Percentiles rank a stretch among this genome's conserved stretches.
Evolutionary conservation across 2,888 invertebrate genomes (phyloP).

Genomic region (Argyresthia goedartella): DNA sequence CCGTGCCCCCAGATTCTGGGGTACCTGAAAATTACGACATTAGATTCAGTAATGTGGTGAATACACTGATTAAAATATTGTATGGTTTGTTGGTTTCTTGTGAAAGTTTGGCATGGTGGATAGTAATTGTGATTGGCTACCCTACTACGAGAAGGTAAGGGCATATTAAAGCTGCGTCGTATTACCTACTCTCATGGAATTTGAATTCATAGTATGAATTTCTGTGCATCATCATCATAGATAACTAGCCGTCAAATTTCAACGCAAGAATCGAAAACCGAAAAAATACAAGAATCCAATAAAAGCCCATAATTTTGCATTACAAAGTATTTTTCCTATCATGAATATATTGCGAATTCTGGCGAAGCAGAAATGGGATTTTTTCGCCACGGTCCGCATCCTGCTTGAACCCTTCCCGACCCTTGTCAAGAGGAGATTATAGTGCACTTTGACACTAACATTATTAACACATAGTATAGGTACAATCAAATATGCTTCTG

Average conservation of each 20-base stretch:
- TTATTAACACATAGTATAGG: slow-evolving; percentile 52
- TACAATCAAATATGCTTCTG: slow-evolving; percentile 14
- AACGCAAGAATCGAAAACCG: not conserved
- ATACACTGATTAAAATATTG: no score
- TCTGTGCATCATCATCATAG: not conserved
- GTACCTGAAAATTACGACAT: no score
- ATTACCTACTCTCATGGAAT: no score
- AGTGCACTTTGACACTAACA: slow-evolving; percentile 49
- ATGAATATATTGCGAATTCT: not conserved
- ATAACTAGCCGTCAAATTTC: not conserved
- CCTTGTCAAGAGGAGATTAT: slow-evolving; percentile 37
- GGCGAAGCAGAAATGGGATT: not conserved
- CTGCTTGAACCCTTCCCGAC: slow-evolving; percentile 37
- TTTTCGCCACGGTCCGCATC: not conserved
- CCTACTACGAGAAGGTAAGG: no score
- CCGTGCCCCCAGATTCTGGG: no score
- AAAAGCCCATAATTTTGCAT: not conserved
- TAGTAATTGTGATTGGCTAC: no score
- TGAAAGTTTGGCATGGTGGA: no score
- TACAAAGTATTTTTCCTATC: not conserved
- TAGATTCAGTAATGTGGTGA: no score
- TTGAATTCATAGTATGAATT: no score
- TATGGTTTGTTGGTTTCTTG: no score
- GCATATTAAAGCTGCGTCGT: no score
- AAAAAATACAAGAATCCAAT: not conserved